phyloP scores from a whole-genome alignment of 2,888 invertebrate genomes.

The Acholoe squamosa region DNA sequence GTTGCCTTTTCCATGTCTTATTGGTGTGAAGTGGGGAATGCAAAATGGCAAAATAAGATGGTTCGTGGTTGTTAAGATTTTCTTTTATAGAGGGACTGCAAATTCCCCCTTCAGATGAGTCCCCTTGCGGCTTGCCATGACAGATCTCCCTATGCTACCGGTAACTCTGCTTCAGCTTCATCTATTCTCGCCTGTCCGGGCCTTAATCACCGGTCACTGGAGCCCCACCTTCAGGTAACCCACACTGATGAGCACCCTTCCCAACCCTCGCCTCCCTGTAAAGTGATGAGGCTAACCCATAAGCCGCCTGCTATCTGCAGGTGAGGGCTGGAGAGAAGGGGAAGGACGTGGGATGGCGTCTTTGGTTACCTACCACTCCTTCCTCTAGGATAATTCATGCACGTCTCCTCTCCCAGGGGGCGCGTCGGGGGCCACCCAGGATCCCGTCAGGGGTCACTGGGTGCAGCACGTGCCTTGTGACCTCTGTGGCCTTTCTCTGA shows the following conservation, averaged over 20 bases:
- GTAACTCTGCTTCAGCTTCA: too few relatives aligned
- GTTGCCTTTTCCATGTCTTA: too few relatives aligned
- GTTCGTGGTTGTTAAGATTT: too few relatives aligned
- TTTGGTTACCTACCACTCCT: neutral
- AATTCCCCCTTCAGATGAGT: too few relatives aligned
- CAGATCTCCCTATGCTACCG: too few relatives aligned
- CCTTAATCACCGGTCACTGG: neutral
- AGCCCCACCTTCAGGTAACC: conserved; percentile 19
- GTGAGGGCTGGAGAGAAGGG: neutral
- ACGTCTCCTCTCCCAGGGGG: neutral
- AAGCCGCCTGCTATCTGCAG: too few relatives aligned
- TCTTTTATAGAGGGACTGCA: too few relatives aligned
- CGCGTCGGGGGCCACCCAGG: conserved; percentile 11
- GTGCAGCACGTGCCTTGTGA: conserved; percentile 32
- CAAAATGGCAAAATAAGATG: too few relatives aligned
- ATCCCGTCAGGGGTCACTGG: conserved; percentile 36
- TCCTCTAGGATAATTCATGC: neutral
- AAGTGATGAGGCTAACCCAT: neutral
- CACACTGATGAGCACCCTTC: neutral
- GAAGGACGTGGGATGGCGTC: neutral
- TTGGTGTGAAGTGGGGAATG: too few relatives aligned
- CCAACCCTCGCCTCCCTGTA: too few relatives aligned
- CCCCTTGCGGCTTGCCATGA: too few relatives aligned
- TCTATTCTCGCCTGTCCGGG: neutral
- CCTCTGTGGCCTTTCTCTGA: neutral